Evolutionary conservation across 2,888 invertebrate species (phyloP).

Genomic region (Hecatera dysodea): DNA sequence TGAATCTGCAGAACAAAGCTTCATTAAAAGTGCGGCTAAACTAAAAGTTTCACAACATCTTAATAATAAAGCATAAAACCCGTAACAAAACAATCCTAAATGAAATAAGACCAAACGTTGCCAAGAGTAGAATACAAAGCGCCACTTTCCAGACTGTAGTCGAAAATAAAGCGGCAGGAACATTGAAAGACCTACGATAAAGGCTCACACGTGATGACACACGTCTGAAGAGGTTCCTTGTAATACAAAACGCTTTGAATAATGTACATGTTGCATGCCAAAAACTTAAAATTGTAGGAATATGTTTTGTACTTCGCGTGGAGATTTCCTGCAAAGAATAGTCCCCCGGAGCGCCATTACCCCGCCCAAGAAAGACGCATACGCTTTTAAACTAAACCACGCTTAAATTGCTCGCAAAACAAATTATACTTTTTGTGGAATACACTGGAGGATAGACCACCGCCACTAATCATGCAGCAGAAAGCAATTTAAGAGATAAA

Average conservation of each 20-base stretch:
- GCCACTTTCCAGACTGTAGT: conserved; percentile 51
- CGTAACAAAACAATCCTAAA: conserved; percentile 27
- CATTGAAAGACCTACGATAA: conserved; percentile 70
- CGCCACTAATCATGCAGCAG: conserved; percentile 55
- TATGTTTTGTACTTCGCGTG: conserved; percentile 74
- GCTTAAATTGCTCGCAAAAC: conserved; percentile 77
- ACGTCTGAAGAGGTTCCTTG: conserved; percentile 69
- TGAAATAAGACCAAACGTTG: conserved; percentile 25
- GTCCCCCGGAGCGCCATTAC: conserved; percentile 79
- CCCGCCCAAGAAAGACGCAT: conserved; percentile 73
- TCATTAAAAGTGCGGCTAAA: conserved; percentile 10
- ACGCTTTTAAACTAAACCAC: conserved; percentile 84
- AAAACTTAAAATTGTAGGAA: conserved; percentile 82
- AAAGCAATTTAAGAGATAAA: conserved; percentile 56
- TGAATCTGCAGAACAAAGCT: conserved; percentile 9
- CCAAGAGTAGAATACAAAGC: conserved; percentile 46
- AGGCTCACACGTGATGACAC: conserved; percentile 68
- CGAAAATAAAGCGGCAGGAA: conserved; percentile 61
- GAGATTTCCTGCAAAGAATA: conserved; percentile 70
- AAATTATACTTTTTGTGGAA: conserved; percentile 72
- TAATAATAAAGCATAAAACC: conserved; percentile 20
- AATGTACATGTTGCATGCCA: conserved; percentile 78
- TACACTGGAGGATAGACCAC: conserved; percentile 50
- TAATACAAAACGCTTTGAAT: conserved; percentile 79
- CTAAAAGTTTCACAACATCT: conserved; percentile 3